A percentile compares a stretch with the other conserved stretches of the same genome.
These are phyloP conservation scores for Erebia ligea DNA, from an alignment of 2,888 invertebrate species.

Conservation along the genomic window DNA sequence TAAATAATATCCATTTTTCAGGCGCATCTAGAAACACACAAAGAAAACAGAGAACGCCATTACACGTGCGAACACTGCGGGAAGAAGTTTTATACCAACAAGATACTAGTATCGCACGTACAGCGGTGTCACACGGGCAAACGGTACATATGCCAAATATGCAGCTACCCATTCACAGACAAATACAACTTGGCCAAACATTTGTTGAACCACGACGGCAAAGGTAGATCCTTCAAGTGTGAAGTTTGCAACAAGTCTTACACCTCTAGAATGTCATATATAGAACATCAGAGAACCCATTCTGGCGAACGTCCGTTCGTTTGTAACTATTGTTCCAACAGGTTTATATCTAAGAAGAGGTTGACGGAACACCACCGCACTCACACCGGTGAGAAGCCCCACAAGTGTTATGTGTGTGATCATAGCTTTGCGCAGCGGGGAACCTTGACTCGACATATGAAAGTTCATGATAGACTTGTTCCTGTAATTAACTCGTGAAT, in stretches of 20 bases:
- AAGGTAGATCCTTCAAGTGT: constrained; percentile 55
- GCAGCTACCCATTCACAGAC: constrained; percentile 68
- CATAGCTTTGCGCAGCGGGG: constrained; percentile 73
- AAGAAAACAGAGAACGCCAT: constrained; percentile 62
- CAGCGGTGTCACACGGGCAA: constrained; percentile 62
- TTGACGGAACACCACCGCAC: constrained; percentile 68
- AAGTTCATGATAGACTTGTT: constrained; percentile 61
- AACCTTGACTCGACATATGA: constrained; percentile 72
- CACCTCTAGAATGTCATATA: constrained; percentile 57
- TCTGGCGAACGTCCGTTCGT: constrained; percentile 69
- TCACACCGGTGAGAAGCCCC: constrained; percentile 74
- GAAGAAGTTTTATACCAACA: constrained; percentile 70
- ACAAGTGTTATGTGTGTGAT: constrained; percentile 67
- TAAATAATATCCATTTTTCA: constrained; percentile 41
- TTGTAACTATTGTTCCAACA: constrained; percentile 66
- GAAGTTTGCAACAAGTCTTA: constrained; percentile 70
- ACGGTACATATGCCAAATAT: constrained; percentile 69
- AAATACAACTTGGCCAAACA: constrained; percentile 72
- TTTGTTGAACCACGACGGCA: constrained; percentile 68
- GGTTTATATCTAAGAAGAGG: constrained; percentile 66
- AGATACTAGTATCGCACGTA: constrained; percentile 60
- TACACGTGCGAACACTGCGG: constrained; percentile 74
- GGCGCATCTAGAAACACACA: constrained; percentile 72
- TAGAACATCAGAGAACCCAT: constrained; percentile 73
- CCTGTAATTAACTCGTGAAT: constrained; percentile 7